Evolutionary conservation across 2,113 vertebrate species (phyloP), one percentile per base, ranked within the genome.

Genomic region (Xiphophorus couchianus): DNA sequence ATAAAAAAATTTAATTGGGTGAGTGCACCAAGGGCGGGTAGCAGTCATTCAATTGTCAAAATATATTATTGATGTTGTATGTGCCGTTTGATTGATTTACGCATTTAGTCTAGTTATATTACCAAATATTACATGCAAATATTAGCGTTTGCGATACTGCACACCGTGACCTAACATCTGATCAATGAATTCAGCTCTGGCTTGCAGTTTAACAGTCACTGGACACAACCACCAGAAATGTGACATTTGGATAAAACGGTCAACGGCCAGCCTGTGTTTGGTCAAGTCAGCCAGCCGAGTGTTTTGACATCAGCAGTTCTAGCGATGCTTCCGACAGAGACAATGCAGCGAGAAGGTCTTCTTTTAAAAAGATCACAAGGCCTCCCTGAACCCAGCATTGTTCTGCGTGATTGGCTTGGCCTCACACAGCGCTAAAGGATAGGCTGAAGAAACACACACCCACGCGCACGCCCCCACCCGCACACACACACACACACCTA

Each of bases 351-450:
- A 27, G 70, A 66, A 58, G 80, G 42, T 54, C 71, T 0, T 86
- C 82, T 74, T 89, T 87, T 80, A 78, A 88, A 87, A 63, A 82
- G 83, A 89, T 91, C 89, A 89, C 74, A 89, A 54, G 73, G 84
- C 72, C 84, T 85, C 82, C 70, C 78, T 6, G 71, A 79, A 84
- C 71, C 71, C 73, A 1, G 66, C 77, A 89, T 90, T 91, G 91
- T 92, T 84, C 76, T 79, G 72, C 42, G 64, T 91, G 89, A 91
- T 89, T 89, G 88, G 80, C 86, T 86, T 42, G 84, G 87, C 86
- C 91, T 89, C 88, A 91, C 88, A 90, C 84, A 80, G 86, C 44
- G 73, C 72, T 84, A 66, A 78, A 78, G 61, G 42, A 81, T 71
- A 74, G 44, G 17, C 17, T 48, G 44, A 48, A 19, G 44, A 48